Conservation (phyloP, 2,113 vertebrate genomes). For the Odocoileus hemionus region DNA sequence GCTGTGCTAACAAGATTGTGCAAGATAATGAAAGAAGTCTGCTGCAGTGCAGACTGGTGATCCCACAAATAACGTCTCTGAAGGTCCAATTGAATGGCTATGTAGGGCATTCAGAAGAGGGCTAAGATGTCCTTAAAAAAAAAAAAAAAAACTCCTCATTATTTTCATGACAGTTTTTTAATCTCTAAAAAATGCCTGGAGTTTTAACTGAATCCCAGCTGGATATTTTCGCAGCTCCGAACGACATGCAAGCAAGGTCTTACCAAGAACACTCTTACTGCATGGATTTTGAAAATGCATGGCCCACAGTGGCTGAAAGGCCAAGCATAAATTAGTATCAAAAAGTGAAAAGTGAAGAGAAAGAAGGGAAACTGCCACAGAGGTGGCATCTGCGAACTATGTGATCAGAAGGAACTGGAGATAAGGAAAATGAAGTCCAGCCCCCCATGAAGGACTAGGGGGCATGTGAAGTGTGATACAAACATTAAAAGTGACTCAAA, state of each 20-base stretch:
- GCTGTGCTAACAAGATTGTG: neutral
- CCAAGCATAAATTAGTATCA: neutral
- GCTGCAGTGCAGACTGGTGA: neutral
- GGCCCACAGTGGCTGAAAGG: neutral
- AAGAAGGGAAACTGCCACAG: neutral
- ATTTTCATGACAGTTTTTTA: conserved; percentile 44
- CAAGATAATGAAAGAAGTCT: conserved; percentile 17
- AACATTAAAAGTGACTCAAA: neutral
- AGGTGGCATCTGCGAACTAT: neutral
- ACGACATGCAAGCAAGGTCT: conserved; percentile 12
- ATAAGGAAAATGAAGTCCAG: neutral
- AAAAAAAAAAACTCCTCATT: neutral
- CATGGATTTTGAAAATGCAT: neutral
- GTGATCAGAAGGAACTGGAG: neutral
- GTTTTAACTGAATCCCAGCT: neutral
- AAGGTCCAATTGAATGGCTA: neutral
- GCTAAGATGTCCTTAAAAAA: neutral
- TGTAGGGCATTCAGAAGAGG: neutral
- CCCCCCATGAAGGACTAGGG: neutral
- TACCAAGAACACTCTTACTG: neutral
- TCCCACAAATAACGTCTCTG: neutral
- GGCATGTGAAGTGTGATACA: neutral
- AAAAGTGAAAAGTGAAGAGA: neutral
- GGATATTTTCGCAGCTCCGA: neutral
- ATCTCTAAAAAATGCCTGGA: conserved; percentile 28